Evolutionary conservation across 2,888 invertebrate species (phyloP).

Genomic region (Chalcosyrphus nemorum): DNA sequence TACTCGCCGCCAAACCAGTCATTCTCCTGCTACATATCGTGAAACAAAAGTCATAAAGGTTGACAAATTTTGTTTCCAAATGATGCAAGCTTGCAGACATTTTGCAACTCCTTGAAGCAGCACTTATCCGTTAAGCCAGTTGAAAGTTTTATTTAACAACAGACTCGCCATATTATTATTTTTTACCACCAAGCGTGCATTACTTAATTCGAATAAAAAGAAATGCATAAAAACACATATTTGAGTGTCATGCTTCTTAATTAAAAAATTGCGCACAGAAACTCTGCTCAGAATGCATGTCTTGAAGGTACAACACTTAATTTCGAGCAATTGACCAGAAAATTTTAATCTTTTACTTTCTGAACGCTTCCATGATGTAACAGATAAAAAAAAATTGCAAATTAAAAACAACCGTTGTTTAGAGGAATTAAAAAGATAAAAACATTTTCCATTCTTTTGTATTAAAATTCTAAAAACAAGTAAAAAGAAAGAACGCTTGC

Average conservation of each 20-base stretch:
- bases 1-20: too few species aligned
- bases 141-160: not conserved
- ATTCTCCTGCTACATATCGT: too few species aligned
- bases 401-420: not conserved
- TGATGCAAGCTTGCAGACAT: not conserved
- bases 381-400: not conserved
- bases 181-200: not conserved
- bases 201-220: conserved; percentile 5
- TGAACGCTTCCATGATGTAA: conserved; percentile 16
- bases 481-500: not conserved
- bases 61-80: not conserved
- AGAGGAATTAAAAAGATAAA: not conserved
- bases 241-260: conserved; percentile 12
- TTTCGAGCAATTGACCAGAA: conserved; percentile 18
- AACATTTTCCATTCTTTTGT: not conserved
- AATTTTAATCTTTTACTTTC: too few species aligned
- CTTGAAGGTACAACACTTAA: not conserved
- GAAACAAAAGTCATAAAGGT: not conserved
- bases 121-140: not conserved
- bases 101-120: not conserved
- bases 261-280: conserved; percentile 9
- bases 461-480: conserved; percentile 7
- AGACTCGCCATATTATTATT: not conserved
- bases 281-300: conserved; percentile 9
- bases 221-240: conserved; percentile 3